Percentiles rank a stretch among this genome's conserved stretches.
Conservation (phyloP, 2,888 invertebrate species). For the Dugesia japonica region DNA sequence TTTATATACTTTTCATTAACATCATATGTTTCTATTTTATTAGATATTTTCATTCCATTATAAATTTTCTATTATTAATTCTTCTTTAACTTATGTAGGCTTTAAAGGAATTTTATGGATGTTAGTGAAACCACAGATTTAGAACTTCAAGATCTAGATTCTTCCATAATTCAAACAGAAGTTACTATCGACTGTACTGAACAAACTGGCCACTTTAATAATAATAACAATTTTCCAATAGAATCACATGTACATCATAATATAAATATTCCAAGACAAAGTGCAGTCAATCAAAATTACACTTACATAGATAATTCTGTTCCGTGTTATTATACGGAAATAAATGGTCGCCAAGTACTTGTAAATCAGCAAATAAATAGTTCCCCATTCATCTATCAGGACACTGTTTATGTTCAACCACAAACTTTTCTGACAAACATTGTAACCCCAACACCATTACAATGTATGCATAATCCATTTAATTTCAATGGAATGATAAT, state of each 20-base stretch:
- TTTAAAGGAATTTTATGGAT: background rate
- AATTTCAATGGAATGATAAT: background rate
- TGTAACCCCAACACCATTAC: background rate
- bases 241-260: background rate
- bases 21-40: background rate
- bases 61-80: background rate
- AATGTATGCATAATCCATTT: background rate
- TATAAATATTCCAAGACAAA: too few relatives aligned
- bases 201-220: background rate
- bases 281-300: background rate
- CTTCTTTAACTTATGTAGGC: background rate
- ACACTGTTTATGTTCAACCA: background rate
- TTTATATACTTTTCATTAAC: background rate
- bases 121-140: background rate
- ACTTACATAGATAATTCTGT: background rate
- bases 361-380: background rate
- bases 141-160: background rate
- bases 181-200: background rate
- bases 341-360: background rate
- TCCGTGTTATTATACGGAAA: background rate
- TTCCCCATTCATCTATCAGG: background rate
- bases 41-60: background rate
- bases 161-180: background rate
- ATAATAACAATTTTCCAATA: background rate
- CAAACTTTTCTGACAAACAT: background rate